These are phyloP conservation scores for Lepidochitona cinerea DNA, from an alignment of 2,888 invertebrate genomes.

Conservation along the genomic window DNA sequence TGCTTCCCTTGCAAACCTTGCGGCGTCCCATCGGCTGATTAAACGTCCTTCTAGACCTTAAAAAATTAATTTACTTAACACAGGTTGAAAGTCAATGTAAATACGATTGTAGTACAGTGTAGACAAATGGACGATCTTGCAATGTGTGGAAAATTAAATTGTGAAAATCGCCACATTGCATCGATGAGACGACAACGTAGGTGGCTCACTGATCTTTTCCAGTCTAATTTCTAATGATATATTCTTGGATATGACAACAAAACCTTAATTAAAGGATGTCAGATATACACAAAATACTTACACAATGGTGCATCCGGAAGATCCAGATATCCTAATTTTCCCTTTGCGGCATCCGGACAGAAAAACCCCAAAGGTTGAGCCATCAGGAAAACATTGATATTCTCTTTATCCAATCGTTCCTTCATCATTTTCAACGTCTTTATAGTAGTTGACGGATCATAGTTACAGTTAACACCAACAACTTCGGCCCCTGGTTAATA, in stretches of 20 bases:
- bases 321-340: constrained; percentile 13
- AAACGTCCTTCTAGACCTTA: constrained; percentile 22
- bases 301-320: constrained; percentile 23
- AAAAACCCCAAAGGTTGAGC: constrained; percentile 22
- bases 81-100: too few species aligned
- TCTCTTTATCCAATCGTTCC: constrained; percentile 16
- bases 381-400: constrained; percentile 20
- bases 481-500: constrained; percentile 20
- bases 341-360: constrained; percentile 13
- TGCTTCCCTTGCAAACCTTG: constrained; percentile 20
- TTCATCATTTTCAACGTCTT: constrained; percentile 24
- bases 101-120: too few species aligned
- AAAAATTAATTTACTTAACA: too few species aligned
- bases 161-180: too few species aligned
- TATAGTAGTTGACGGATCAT: constrained; percentile 12
- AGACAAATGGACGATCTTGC: too few species aligned
- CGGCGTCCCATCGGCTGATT: constrained; percentile 18
- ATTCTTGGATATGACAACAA: too few species aligned
- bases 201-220: too few species aligned
- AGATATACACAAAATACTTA: too few species aligned
- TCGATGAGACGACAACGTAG: too few species aligned
- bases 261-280: too few species aligned
- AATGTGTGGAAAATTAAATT: too few species aligned
- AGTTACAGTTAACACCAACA: constrained; percentile 25
- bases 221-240: too few species aligned